Evolutionary conservation across 2,113 vertebrate species (phyloP).

Genomic region (Colius striatus): DNA sequence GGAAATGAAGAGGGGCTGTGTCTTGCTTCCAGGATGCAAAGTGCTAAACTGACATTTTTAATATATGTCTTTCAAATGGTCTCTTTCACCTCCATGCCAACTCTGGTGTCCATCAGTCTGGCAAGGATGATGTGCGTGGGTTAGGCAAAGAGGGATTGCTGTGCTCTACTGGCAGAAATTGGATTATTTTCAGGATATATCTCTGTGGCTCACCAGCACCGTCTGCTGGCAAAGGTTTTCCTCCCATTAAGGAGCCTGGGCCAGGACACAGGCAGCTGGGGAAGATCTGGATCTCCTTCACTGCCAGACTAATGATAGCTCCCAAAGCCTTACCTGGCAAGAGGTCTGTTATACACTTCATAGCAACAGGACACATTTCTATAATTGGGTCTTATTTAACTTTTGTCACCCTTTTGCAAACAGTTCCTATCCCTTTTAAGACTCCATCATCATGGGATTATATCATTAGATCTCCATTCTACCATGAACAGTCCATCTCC

Average conservation of each 20-base stretch:
- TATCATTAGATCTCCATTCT: background rate
- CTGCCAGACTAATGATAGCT: background rate
- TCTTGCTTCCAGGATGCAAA: background rate
- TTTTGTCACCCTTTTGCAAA: background rate
- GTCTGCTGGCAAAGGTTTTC: background rate
- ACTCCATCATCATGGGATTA: background rate
- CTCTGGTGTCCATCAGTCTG: rapidly evolving
- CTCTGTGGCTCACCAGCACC: background rate
- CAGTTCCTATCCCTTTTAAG: background rate
- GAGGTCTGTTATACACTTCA: background rate
- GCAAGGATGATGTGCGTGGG: background rate
- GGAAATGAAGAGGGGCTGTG: background rate
- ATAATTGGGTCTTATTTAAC: background rate
- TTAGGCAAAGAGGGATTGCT: background rate
- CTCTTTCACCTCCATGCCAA: rapidly evolving
- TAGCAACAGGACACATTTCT: background rate
- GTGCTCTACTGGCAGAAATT: background rate
- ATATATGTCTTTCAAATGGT: background rate
- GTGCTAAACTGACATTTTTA: background rate
- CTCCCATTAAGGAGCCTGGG: background rate
- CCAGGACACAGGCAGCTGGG: background rate
- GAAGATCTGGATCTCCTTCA: background rate
- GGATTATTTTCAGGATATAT: background rate
- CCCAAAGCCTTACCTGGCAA: background rate
- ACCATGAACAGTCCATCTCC: background rate